Evolutionary conservation across 2,888 invertebrate species (phyloP).

Genomic region (Drosophila heteroneura): DNA sequence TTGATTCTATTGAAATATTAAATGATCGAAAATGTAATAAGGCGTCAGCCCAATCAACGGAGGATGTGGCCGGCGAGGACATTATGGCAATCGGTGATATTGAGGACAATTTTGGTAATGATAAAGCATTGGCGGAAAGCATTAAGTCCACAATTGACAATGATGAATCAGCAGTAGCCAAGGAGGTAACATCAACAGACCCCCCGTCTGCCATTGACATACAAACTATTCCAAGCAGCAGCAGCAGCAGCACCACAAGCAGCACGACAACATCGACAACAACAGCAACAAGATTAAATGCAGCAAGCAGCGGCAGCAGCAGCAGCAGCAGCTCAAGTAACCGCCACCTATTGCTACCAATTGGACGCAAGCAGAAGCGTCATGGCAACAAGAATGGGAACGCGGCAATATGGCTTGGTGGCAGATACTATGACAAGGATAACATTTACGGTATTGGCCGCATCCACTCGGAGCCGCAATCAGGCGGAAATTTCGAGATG

Average conservation of each 20-base stretch:
- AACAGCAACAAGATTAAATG: neutral
- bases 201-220: neutral
- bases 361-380: conserved; percentile 51
- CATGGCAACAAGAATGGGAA: conserved; percentile 30
- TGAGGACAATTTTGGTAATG: conserved; percentile 70
- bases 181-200: conserved; percentile 14
- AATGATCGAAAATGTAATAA: conserved; percentile 82
- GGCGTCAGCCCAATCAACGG: conserved; percentile 50
- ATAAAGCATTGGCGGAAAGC: conserved; percentile 62
- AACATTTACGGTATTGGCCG: conserved; percentile 31
- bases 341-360: conserved; percentile 20
- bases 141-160: conserved; percentile 61
- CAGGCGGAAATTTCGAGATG: conserved; percentile 35
- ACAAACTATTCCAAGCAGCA: neutral
- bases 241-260: neutral
- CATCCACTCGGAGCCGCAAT: conserved; percentile 3
- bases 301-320: neutral
- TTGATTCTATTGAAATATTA: conserved; percentile 78
- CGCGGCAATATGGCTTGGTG: conserved; percentile 10
- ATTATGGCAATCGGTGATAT: conserved; percentile 75
- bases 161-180: conserved; percentile 63
- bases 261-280: conserved; percentile 9
- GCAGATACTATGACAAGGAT: conserved; percentile 29
- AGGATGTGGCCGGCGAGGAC: conserved; percentile 39
- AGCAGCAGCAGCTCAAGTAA: conserved; percentile 11